Conservation (phyloP, 2,113 vertebrate species). For the Heliornis fulica region DNA sequence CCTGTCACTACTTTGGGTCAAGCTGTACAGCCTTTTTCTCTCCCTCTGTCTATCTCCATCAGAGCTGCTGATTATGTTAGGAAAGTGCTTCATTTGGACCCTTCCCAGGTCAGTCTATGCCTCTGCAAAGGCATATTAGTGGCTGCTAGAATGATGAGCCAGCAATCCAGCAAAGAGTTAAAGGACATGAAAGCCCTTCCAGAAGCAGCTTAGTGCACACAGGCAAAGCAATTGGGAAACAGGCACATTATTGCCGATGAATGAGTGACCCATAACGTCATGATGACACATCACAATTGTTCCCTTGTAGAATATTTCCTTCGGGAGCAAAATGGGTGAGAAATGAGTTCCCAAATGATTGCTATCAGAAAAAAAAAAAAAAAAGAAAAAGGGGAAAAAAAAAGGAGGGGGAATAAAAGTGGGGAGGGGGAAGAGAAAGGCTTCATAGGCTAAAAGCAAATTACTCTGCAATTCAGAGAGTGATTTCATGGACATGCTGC, state of each 20-base stretch:
- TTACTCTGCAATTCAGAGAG: conserved; percentile 63
- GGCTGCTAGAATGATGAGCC: neutral
- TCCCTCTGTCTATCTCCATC: neutral
- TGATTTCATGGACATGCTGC: conserved; percentile 63
- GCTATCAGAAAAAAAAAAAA: neutral
- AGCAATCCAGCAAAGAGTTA: neutral
- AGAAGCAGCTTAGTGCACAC: neutral
- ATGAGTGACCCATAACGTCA: conserved; percentile 14
- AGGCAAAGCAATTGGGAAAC: conserved; percentile 8
- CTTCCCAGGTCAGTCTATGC: neutral
- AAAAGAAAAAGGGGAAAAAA: too few species aligned
- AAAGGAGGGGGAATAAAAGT: neutral
- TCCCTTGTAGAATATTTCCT: conserved; percentile 15
- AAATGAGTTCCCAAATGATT: conserved; percentile 44
- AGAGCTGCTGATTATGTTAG: neutral
- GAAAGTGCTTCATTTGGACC: neutral
- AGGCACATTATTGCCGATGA: neutral
- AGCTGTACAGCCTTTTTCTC: neutral
- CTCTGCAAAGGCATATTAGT: neutral
- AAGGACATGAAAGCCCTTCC: neutral
- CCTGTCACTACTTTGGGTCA: neutral
- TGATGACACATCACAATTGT: conserved; percentile 37
- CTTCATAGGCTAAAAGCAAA: conserved; percentile 65
- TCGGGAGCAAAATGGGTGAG: conserved; percentile 31
- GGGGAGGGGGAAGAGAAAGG: neutral